These are phyloP conservation scores for Meleagris gallopavo DNA, from an alignment of 2,113 vertebrate species.

Conservation along the genomic window DNA sequence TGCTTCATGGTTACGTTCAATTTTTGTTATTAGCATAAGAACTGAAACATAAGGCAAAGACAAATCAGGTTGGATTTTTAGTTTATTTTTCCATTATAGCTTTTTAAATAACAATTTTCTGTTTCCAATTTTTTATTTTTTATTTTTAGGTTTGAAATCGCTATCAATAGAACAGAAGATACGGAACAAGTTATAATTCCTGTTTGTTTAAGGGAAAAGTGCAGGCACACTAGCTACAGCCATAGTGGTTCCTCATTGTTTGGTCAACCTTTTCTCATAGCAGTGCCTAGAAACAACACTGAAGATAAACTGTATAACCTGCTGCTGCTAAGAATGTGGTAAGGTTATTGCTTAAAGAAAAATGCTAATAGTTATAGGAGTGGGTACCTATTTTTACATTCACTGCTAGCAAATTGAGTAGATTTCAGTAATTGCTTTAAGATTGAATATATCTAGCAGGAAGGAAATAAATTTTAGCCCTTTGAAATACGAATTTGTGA, in stretches of 20 bases:
- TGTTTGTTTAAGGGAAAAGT: constrained; percentile 95
- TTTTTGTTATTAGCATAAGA: background rate
- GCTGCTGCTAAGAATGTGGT: constrained; percentile 94
- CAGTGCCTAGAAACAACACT: constrained; percentile 92
- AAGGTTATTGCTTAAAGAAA: constrained; percentile 35
- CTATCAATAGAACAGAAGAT: constrained; percentile 92
- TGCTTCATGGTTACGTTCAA: background rate
- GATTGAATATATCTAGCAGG: too few species aligned
- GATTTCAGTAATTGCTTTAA: background rate
- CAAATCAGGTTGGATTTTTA: background rate
- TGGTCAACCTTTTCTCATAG: constrained; percentile 95
- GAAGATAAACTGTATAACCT: constrained; percentile 98
- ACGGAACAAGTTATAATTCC: constrained; percentile 95
- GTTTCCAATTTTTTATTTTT: background rate
- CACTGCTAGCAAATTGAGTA: background rate
- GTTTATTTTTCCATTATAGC: background rate
- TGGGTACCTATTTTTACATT: background rate
- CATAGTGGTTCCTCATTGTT: constrained; percentile 94
- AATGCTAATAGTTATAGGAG: background rate
- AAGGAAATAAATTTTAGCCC: background rate
- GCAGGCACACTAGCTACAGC: constrained; percentile 94
- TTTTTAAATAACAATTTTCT: background rate
- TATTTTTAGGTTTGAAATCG: constrained; percentile 83
- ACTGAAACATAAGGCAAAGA: background rate
- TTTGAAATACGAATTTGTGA: background rate